Evolutionary conservation across 2,888 invertebrate species (phyloP).

Genomic region (Dione juno): DNA sequence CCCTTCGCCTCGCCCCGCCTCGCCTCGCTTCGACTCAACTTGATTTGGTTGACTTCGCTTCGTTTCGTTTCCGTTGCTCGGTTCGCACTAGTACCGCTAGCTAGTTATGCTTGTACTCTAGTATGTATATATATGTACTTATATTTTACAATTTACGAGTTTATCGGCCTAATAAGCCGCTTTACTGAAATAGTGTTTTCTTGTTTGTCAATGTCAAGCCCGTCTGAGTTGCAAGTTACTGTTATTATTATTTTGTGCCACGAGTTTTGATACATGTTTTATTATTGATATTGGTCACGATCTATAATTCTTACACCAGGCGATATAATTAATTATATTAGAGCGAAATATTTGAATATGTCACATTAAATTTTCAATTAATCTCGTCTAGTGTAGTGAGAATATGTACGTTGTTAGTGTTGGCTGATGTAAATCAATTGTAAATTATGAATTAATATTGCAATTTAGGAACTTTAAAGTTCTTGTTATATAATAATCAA

Average conservation of each 20-base stretch:
- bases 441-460: neutral
- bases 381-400: neutral
- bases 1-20: constrained; percentile 7
- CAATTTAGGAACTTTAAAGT: neutral
- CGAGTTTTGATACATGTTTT: neutral
- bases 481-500: neutral
- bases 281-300: neutral
- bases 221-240: no score
- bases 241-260: no score
- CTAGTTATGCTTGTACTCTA: constrained; percentile 18
- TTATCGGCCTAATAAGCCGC: constrained; percentile 9
- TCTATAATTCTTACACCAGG: neutral
- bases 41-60: neutral
- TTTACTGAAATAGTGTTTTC: neutral
- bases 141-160: neutral
- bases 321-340: neutral
- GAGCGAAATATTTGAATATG: neutral
- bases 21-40: constrained; percentile 13
- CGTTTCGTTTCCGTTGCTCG: neutral
- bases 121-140: constrained; percentile 1
- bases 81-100: constrained; percentile 23
- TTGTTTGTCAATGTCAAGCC: no score
- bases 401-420: neutral
- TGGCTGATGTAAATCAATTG: neutral
- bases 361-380: constrained; percentile 10